These are phyloP conservation scores for Micrasema longulum DNA, from an alignment of 1,140 invertebrate genomes.

Conservation along the genomic window DNA sequence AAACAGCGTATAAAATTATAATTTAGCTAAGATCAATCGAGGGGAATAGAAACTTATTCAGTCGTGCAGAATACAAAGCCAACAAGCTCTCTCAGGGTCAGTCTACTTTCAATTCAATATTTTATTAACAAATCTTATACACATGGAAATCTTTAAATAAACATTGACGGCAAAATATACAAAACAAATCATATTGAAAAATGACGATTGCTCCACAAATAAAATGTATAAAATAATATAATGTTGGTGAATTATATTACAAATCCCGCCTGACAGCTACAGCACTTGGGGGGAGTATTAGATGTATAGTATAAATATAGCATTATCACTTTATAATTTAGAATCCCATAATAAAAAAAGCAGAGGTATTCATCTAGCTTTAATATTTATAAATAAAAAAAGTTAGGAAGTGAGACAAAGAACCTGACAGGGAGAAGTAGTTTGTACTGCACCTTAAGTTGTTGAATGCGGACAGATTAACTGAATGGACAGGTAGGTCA, in stretches of 20 bases:
- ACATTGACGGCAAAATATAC: constrained; percentile 23
- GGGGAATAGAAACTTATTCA: too few relatives aligned
- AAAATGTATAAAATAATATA: constrained; percentile 21
- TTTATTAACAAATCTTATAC: constrained; percentile 29
- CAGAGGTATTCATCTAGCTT: constrained; percentile 12
- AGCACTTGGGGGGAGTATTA: constrained; percentile 9
- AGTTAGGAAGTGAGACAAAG: constrained; percentile 14
- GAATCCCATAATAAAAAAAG: constrained; percentile 30
- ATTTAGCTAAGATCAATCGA: too few relatives aligned
- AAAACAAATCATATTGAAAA: constrained; percentile 20
- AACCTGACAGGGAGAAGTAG: not conserved
- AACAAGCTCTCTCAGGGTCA: too few relatives aligned
- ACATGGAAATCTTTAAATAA: constrained; percentile 23
- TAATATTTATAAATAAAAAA: constrained; percentile 16
- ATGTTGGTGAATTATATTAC: not conserved
- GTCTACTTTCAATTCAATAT: not conserved
- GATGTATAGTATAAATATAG: constrained; percentile 35
- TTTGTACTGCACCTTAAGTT: not conserved
- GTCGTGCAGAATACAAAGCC: too few relatives aligned
- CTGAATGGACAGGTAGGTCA: constrained; percentile 50
- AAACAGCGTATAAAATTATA: too few relatives aligned
- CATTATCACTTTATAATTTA: constrained; percentile 27
- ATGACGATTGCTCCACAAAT: constrained; percentile 19
- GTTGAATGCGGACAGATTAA: not conserved
- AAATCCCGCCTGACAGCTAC: not conserved